Evolutionary conservation across 2,797 vertebrate species (phyloP), one percentile per base, ranked within the genome.

Genomic region (Hydrophis major): DNA sequence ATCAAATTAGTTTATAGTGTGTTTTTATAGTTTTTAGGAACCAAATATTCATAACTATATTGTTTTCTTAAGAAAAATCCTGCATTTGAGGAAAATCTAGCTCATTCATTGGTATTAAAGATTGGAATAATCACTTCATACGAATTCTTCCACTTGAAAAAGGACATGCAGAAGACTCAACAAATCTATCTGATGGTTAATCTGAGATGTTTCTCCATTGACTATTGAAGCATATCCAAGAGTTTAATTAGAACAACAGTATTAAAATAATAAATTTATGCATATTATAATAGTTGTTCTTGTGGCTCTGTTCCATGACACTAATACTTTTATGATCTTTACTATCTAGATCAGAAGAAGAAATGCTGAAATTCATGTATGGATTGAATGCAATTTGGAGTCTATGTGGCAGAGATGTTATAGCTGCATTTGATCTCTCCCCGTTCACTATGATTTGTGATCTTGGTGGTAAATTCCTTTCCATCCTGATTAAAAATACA

Each of bases 321-420:
- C 6, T 66, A 86, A 11, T 87, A 3, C 4, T 53, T 92, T 2
- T 83, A 2, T 89, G 22, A 91, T n/a, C 94, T 96, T 92, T 6
- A 32, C 8, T 89, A 96, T 95, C 53, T 95, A 99, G 99, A 96
- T 99, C 98, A 2, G 98, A 99, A 83, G 98, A 97, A 20, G 99
- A 99, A 96, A 98, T 98, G 97, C 59, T 98, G 78, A 98, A 92
- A 93, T 99, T 99, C 93, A 98, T 99, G 98, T 96, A 97, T 50
- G 97, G 98, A 6, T 98, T 99, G 98, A 98, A 98, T 96, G 98
- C 98, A 0, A 94, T 98, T 86, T 99, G 98, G 99, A 98, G 98
- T 91, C 96, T 99, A 92, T 98, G 98, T n/a, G 98, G 98, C 2
- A 97, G 95, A 92, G 96, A 97, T 2, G 97, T 98, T 94, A 93